Evolutionary conservation across 2,888 invertebrate genomes (phyloP), one percentile per base, ranked within the genome.

Genomic region (Atrina japonica): DNA sequence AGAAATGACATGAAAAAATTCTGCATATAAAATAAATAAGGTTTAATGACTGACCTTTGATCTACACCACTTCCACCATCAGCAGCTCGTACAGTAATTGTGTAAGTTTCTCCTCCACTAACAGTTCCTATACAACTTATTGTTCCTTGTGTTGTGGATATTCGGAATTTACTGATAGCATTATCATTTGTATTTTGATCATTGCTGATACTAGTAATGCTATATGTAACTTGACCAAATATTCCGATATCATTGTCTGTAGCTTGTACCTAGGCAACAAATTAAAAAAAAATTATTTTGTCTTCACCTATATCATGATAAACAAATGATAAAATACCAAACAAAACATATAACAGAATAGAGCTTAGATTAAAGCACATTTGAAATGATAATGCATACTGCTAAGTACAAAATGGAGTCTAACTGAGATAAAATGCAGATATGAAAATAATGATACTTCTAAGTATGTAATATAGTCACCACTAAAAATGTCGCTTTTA

Each of bases 61-160:
- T 76, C 66, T n/a, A 40, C 63, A 1, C 52, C 55, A 30, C 60
- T 49, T 21, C 76, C 78, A 45, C 79, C 78, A 75, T 88, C 87
- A n/a, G 71, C 53, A 6, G 85, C 87, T 64, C 73, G 68, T 0
- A 88, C 81, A 3, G 74, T 71, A 16, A 88, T 55, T 2, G 82
- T 77, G 66, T 83, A 87, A 7, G 66, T 50, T 16, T 75, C 66
- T n/a, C 76, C 75, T 5, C 80, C 71, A 11, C 66, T 60, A 1
- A 88, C 82, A 18, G 69, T 67, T 7, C 80, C 81, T 18, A 76
- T 70, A 21, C 82, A 82, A 3, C 45, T 70, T 21, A 87, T 77
- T 35, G 29, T 29, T 3, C 80, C 81, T 7, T 61, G 43, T 9
- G 7, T 29, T 0, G 66, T 21, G 25, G 65, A 52, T n/a, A 82